Evolutionary conservation across 2,797 vertebrate genomes (phyloP).

Genomic region (Carapus acus): DNA sequence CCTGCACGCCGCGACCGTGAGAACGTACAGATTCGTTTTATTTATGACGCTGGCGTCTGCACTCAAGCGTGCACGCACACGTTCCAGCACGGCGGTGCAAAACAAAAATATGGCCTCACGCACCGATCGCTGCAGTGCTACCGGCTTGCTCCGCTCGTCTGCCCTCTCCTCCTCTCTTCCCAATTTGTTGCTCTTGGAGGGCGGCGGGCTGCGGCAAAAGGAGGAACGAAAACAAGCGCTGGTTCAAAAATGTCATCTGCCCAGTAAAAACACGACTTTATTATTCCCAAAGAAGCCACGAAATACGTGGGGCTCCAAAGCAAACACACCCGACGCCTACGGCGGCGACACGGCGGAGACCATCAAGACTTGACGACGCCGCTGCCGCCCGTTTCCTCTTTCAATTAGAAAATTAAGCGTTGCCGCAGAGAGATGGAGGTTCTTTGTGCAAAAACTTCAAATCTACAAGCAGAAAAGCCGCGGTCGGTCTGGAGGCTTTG

Average conservation of each 20-base stretch:
- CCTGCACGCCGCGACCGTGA: slow-evolving; percentile 11
- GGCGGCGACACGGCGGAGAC: slow-evolving; percentile 37
- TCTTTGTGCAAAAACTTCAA: slow-evolving; percentile 14
- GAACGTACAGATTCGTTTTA: slow-evolving; percentile 17
- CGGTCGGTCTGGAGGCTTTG: too few species aligned
- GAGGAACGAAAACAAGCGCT: slow-evolving; percentile 15
- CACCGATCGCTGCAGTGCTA: slow-evolving; percentile 7
- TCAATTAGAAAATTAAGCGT: too few species aligned
- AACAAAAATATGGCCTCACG: slow-evolving; percentile 7
- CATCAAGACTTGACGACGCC: slow-evolving; percentile 31
- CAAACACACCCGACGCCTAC: slow-evolving; percentile 52
- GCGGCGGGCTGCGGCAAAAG: slow-evolving; percentile 35
- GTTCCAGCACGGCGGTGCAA: too few species aligned
- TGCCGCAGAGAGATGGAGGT: too few species aligned
- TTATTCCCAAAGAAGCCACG: slow-evolving; percentile 47
- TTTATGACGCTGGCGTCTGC: slow-evolving; percentile 25
- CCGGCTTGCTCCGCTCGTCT: slow-evolving; percentile 52
- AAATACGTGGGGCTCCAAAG: slow-evolving; percentile 41
- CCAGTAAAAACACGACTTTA: slow-evolving; percentile 56
- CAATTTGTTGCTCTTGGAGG: slow-evolving; percentile 60
- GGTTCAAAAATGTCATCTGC: slow-evolving; percentile 32
- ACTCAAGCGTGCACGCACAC: slow-evolving; percentile 14
- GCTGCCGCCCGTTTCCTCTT: too few species aligned
- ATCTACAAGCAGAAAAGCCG: too few species aligned
- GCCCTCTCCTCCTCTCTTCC: slow-evolving; percentile 36